phyloP scores from a whole-genome alignment of 2,888 invertebrate genomes.

The Tenthredo distinguenda region DNA sequence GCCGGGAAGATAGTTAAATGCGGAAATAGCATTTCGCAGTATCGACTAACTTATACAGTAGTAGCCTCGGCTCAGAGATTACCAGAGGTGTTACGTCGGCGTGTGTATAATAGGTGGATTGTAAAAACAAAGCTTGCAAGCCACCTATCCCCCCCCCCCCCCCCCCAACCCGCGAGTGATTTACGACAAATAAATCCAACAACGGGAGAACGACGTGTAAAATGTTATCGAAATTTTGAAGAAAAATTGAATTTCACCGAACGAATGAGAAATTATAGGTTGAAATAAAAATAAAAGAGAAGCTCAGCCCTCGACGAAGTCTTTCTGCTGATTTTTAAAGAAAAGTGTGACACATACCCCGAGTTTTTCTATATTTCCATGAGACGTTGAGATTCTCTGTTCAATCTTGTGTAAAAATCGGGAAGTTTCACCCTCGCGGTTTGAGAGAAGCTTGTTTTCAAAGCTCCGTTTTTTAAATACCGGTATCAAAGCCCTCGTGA shows the following conservation, averaged over 20 bases:
- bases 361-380: background rate
- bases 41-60: background rate
- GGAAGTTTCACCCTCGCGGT: background rate
- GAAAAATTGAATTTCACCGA: background rate
- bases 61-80: background rate
- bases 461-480: background rate
- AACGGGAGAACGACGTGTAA: background rate
- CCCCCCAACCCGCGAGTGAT: background rate
- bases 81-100: background rate
- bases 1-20: background rate
- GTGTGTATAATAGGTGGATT: background rate
- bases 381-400: background rate
- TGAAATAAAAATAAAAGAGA: background rate
- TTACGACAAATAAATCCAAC: background rate
- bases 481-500: constrained; percentile 65
- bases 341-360: background rate
- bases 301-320: background rate
- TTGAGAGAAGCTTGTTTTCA: background rate
- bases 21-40: constrained; percentile 24
- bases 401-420: background rate
- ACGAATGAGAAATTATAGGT: background rate
- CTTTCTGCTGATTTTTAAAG: background rate
- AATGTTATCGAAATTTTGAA: background rate
- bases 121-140: constrained; percentile 18
- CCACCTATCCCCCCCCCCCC: background rate